These are phyloP conservation scores for Tipula confusa DNA, from an alignment of 2,888 invertebrate species.

Conservation along the genomic window DNA sequence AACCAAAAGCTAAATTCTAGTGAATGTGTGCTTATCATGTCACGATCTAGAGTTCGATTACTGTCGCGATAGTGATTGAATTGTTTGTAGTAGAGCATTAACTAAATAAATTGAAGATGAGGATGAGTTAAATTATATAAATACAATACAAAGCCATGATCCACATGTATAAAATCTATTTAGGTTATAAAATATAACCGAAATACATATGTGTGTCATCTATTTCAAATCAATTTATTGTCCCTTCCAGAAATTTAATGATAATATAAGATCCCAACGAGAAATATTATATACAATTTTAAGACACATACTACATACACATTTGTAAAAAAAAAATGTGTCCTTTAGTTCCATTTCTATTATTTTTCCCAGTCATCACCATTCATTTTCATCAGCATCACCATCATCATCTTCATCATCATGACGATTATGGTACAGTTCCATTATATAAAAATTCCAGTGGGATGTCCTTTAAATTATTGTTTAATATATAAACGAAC, in stretches of 20 bases:
- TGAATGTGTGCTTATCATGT: too few species aligned
- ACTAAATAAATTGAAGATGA: too few species aligned
- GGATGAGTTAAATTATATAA: too few species aligned
- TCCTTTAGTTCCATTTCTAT: neutral
- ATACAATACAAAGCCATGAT: too few species aligned
- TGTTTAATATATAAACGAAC: neutral
- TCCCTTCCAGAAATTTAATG: conserved; percentile 12
- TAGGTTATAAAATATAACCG: neutral
- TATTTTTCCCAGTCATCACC: neutral
- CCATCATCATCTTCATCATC: neutral
- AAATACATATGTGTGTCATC: neutral
- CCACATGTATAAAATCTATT: neutral
- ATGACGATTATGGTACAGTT: neutral
- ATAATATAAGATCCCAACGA: conserved; percentile 15
- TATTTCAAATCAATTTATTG: neutral
- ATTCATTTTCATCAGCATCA: neutral
- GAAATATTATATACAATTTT: neutral
- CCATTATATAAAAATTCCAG: neutral
- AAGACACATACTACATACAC: neutral
- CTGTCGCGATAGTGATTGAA: too few species aligned
- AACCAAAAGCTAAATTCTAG: too few species aligned
- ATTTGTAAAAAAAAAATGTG: neutral
- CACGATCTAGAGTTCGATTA: too few species aligned
- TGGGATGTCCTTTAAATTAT: conserved; percentile 25
- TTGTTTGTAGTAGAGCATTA: too few species aligned